Percentiles rank a stretch among this genome's conserved stretches.
Conservation (phyloP, 2,113 vertebrate species). For the Bubo bubo region DNA sequence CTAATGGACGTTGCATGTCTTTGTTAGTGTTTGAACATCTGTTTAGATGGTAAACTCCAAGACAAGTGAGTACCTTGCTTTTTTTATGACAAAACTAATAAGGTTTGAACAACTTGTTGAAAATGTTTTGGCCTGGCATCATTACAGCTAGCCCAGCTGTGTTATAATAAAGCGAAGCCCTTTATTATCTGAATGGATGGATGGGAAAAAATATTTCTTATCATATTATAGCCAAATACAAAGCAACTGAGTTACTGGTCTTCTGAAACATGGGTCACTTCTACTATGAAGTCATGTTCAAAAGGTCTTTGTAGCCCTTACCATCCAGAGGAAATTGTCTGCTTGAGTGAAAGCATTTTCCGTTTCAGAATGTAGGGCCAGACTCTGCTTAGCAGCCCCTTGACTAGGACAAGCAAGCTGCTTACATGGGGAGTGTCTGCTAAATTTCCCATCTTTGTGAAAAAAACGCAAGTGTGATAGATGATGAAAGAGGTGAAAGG, state of each 20-base stretch:
- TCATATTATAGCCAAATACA: not conserved
- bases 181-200: not conserved
- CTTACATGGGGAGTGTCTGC: not conserved
- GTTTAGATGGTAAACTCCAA: not conserved
- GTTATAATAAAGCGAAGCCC: not conserved
- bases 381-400: not conserved
- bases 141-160: not conserved
- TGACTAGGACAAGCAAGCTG: not conserved
- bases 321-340: not conserved
- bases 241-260: not conserved
- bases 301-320: not conserved
- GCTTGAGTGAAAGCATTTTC: not conserved
- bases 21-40: conserved; percentile 19
- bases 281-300: not conserved
- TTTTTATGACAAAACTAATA: not conserved
- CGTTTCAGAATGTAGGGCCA: not conserved
- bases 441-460: not conserved
- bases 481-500: not conserved
- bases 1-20: not conserved
- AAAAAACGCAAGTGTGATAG: not conserved
- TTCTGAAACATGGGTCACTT: not conserved
- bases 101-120: conserved; percentile 14
- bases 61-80: not conserved
- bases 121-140: not conserved
- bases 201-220: not conserved